Base-by-base conservation (phyloP, 2,113 vertebrate species). In the Hemicordylus capensis region DNA sequence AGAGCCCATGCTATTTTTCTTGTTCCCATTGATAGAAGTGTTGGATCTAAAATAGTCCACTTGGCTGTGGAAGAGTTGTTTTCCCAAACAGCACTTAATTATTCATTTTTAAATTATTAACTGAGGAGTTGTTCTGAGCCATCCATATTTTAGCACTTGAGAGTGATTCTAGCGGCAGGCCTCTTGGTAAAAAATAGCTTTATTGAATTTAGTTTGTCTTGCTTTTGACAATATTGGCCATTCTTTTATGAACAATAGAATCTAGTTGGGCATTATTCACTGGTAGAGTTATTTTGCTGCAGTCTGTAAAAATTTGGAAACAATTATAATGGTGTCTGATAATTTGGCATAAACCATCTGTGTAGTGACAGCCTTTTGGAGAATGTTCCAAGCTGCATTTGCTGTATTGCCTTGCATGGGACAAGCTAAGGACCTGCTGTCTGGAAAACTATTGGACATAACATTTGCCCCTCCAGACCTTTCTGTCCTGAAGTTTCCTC, bases 41-140 rank as follows among this genome's bases (percentile, higher is more conserved):
- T 66, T 1, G 0, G 61, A 22, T 86, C 81, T 84, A 39, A 89
- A 76, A 22, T 14, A 20, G 73, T 69, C 44, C 81, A 42, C 86
- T 91, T 86, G 89, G 83, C 51, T 28, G 19, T 3, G 66, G 66
- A 14, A 31, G 26, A 89, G 77, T 87, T 93, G 79, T 80, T 90
- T 59, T 69, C 8, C 28, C n/a, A 87, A 56, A 58, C 80, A 0
- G 0, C 89, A 20, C 19, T 76, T 70, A 88, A 39, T 94, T 92
- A 93, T 91, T 95, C 90, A 93, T 93, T 92, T 39, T 88, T 93
- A 91, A 92, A 88, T 94, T 76, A 94, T 91, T 93, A 92, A 94
- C 93, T 91, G 81, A 94, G 86, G 54, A 81, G 70, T 90, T 89
- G 81, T 34, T 85, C 78, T 89, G 83, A 88, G 80, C 93, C 86